Evolutionary conservation across 2,797 vertebrate species (phyloP).

Genomic region (Oreortyx pictus): DNA sequence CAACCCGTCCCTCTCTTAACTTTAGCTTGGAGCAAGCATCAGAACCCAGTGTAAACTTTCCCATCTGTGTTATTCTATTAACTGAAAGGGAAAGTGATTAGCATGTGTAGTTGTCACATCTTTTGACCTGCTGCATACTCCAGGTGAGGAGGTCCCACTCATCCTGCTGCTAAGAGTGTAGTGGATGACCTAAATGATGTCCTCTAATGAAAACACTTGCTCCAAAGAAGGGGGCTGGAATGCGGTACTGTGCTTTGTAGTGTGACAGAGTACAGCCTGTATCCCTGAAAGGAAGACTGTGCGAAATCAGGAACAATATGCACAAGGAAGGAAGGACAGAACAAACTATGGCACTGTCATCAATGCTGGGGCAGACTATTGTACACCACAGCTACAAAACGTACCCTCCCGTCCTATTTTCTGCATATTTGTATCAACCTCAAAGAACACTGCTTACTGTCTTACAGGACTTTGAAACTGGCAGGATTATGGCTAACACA

Average conservation of each 20-base stretch:
- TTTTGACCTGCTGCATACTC: conserved; percentile 76
- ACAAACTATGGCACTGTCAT: too few species aligned
- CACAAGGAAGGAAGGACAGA: too few species aligned
- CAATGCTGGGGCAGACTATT: too few species aligned
- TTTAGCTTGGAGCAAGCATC: conserved; percentile 14
- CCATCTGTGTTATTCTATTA: conserved; percentile 84
- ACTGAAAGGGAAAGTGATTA: conserved; percentile 77
- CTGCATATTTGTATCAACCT: too few species aligned
- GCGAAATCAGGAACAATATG: too few species aligned
- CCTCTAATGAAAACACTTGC: background rate
- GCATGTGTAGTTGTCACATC: conserved; percentile 77
- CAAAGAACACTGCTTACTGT: too few species aligned
- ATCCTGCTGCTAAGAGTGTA: conserved; percentile 11
- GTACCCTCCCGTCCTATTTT: too few species aligned
- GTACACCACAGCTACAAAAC: too few species aligned
- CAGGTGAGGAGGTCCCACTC: conserved; percentile 65
- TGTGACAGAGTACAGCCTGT: accelerated
- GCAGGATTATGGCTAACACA: too few species aligned
- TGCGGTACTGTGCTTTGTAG: background rate
- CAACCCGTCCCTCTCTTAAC: conserved; percentile 33
- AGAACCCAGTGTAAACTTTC: conserved; percentile 74
- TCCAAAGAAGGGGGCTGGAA: background rate
- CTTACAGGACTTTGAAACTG: too few species aligned
- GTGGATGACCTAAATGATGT: background rate
- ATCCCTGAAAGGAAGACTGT: background rate